Base-by-base conservation (phyloP, 37 sponge, comb jelly and placozoan species). In the Ephydatia muelleri region DNA sequence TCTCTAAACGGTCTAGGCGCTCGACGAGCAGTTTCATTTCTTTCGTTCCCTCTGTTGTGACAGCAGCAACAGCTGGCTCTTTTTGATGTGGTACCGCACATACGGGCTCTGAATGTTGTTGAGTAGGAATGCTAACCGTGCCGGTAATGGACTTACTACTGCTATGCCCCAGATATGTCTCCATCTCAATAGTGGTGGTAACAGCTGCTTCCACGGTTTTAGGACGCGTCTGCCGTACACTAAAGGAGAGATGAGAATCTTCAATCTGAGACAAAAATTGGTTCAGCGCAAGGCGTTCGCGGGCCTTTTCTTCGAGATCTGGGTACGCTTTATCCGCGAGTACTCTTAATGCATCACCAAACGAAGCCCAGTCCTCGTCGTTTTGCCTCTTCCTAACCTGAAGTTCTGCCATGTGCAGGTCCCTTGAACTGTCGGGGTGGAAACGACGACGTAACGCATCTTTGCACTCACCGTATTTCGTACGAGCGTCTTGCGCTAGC, bases 121-220 rank as follows among this genome's bases (percentile, higher is more conserved):
- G 43, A 43, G 43, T 43, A 43, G 43, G 43, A 43, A 43, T 43
- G 43, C 43, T 43, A 43, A 43, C 43, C 43, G 34, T 73, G 74
- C 34, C 34, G 32, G 74, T 35, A 73, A 73, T 35, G 30, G 35
- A 23, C 34, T 27, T 23, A n/a, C n/a, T n/a, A n/a, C n/a, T n/a
- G n/a, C n/a, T n/a, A n/a, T n/a, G 34, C 23, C 34, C 23, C 32
- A 81, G 31, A 47, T 81, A 81, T 19, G 82, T 70, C 29, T 68
- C 69, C 69, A 68, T 68, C 29, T 68, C 69, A n/a, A 68, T 29
- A 68, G 69, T 68, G 69, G 69, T 28, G 26, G 69, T 68, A 28
- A 68, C 69, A 68, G 69, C 69, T 68, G 26, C 29, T 68, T 68
- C 69, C 69, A 68, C 26, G 26, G 69, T 68, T 28, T 68, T 68